Conservation (phyloP, 2,113 vertebrate species). For the Boleophthalmus pectinirostris region DNA sequence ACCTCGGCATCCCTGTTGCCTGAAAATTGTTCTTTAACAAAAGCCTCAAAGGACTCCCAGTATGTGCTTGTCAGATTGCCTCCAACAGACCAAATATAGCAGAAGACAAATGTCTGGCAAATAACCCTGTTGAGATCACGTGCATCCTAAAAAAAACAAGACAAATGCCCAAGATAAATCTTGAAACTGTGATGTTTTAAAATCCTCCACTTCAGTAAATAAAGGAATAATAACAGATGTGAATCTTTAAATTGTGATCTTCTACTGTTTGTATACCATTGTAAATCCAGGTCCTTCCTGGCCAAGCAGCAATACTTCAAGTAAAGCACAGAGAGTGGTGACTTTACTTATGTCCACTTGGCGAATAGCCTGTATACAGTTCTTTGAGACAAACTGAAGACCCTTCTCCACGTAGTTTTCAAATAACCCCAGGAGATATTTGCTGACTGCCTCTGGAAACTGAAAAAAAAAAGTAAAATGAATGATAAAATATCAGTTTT, state of each 20-base stretch:
- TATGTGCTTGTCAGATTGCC: slow-evolving; percentile 78
- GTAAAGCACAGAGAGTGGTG: slow-evolving; percentile 82
- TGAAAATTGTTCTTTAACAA: slow-evolving; percentile 80
- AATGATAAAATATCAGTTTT: neutral
- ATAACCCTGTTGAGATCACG: slow-evolving; percentile 70
- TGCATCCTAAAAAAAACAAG: slow-evolving; percentile 72
- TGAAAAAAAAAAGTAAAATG: slow-evolving; percentile 1
- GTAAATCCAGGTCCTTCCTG: slow-evolving; percentile 71
- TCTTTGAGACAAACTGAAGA: slow-evolving; percentile 80
- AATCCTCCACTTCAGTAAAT: neutral
- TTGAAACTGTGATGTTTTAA: neutral
- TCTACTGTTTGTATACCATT: slow-evolving; percentile 72
- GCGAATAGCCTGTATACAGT: slow-evolving; percentile 81
- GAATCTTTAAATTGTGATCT: neutral
- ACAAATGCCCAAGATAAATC: neutral
- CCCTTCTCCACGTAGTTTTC: slow-evolving; percentile 81
- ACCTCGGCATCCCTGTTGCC: slow-evolving; percentile 80
- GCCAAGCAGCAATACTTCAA: slow-evolving; percentile 82
- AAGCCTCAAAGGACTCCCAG: slow-evolving; percentile 81
- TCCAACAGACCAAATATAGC: slow-evolving; percentile 82
- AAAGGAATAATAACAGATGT: slow-evolving; percentile 3
- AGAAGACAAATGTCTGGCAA: slow-evolving; percentile 85
- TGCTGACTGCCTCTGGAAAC: slow-evolving; percentile 67
- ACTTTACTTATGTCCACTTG: slow-evolving; percentile 92
- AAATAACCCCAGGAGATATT: slow-evolving; percentile 81